Base-by-base conservation (phyloP, 1,140 invertebrate species). In the Sycophaga agraensis region DNA sequence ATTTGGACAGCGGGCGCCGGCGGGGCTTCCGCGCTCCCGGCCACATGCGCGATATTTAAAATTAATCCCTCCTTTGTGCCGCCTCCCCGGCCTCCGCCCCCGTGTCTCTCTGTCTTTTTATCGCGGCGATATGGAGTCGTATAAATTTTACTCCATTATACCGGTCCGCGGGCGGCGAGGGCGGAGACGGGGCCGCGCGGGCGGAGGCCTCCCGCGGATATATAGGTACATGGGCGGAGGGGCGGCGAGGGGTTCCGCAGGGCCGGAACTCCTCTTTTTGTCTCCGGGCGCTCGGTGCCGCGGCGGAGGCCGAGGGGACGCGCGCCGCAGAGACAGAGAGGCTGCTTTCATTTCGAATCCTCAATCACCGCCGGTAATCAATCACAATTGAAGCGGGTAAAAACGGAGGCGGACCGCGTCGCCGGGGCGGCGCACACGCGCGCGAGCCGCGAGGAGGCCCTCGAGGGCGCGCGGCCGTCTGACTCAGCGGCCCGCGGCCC, bases 51-150 rank as follows among this genome's bases (percentile, higher is more conserved):
- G 71, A 79, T 81, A 78, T 80, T 81, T 78, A 78, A 78, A 80
- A 80, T 81, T 79, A 80, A 81, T 80, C 77, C 77, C 72, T 77
- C 75, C 74, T 81, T 81, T 79, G 77, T 80, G 72, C 67, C 59
- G 58, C 37, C 45, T 64, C 48, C 26, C 60, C 65, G 68, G 66
- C 68, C 68, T 70, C 68, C 67, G 68, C 57, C 22, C 49, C 17
- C 19, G 35, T 42, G 55, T 68, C 66, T 68, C 68, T 68, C 75
- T 73, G 73, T 78, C 77, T 79, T 79, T 79, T 78, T 78, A 77
- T 76, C 73, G 70, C 71, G 59, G 72, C 76, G 75, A 79, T 79
- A 79, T 75, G 70, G 73, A 76, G 68, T 78, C 73, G 73, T 74
- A 78, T 74, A 73, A 79, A 79, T 79, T 77, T 79, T 71, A 73